Base-by-base conservation (phyloP, 2,113 vertebrate species). In the Tyrannus savana region DNA sequence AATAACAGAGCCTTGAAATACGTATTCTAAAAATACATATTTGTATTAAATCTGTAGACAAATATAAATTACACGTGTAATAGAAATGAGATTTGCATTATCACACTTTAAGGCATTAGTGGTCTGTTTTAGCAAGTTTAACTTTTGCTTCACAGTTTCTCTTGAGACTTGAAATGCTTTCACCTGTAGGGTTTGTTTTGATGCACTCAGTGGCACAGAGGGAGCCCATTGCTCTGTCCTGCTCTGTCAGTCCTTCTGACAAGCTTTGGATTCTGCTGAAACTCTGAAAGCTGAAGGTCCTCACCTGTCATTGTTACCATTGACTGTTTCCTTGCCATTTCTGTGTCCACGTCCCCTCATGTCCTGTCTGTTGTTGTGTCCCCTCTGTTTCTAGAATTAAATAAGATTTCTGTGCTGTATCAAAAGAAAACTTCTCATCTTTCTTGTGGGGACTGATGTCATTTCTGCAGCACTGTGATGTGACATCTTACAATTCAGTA, bases 281-380 rank as follows among this genome's bases (percentile, higher is more conserved):
- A 42, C 71, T 19, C 55, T 39, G 68, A 31, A 23, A 41, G 31
- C 53, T 77, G 68, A 53, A 60, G 39, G 27, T 64, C 27, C 39
- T 69, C 19, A 76, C 75, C 46, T 50, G 12, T 58, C 19, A 21
- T 42, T 66, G 14, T 64, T 69, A 4, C 3, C 30, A 14, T 7
- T 47, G 41, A 15, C n/a, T 83, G 21, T 50, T 86, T 87, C 37
- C 42, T 84, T 92, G n/a, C 62, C 33, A 8, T 50, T 10, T 56
- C 17, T 47, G 50, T 62, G n/a, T 74, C 46, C 3, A 0, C 49
- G 42, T 62, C 56, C 37, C 37, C 19, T 42, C 0, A 0, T 79
- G 69, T 53, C 42, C 49, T 69, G 35, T 42, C 46, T 62, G 19
- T 37, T 5, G 1, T 69, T 6, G 6, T 73, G 53, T 27, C 35